These are phyloP conservation scores for Phoeniculus purpureus DNA, from an alignment of 2,797 vertebrate genomes.

Conservation along the genomic window DNA sequence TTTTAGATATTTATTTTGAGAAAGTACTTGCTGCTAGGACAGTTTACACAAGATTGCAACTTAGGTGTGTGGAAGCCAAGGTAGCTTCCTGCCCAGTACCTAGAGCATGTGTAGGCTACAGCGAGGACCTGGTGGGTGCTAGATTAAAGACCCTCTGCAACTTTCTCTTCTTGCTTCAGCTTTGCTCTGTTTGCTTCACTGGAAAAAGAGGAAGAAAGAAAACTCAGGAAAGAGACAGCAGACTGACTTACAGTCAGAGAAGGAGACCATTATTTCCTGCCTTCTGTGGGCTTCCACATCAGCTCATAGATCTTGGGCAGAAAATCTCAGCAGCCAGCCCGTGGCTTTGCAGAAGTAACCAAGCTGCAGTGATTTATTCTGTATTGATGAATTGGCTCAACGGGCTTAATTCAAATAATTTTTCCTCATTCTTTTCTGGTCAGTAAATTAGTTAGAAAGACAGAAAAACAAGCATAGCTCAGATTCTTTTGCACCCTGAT, in stretches of 20 bases:
- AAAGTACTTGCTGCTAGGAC: not conserved
- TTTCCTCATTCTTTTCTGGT: slow-evolving; percentile 45
- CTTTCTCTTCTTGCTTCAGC: not conserved
- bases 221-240: not conserved
- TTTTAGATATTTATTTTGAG: not conserved
- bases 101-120: not conserved
- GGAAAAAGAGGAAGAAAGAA: not conserved
- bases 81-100: not conserved
- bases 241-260: not conserved
- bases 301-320: not conserved
- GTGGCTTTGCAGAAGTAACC: not conserved
- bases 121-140: not conserved
- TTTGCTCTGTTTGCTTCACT: not conserved
- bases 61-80: not conserved
- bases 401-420: slow-evolving; percentile 10
- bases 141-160: not conserved
- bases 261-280: not conserved
- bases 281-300: not conserved
- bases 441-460: slow-evolving; percentile 50
- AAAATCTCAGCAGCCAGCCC: not conserved
- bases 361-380: not conserved
- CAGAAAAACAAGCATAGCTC: slow-evolving; percentile 41
- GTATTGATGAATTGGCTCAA: not conserved
- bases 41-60: not conserved
- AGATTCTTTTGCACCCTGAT: slow-evolving; percentile 11